These are phyloP conservation scores for Pocota personata DNA, from an alignment of 2,888 invertebrate species.

Conservation along the genomic window DNA sequence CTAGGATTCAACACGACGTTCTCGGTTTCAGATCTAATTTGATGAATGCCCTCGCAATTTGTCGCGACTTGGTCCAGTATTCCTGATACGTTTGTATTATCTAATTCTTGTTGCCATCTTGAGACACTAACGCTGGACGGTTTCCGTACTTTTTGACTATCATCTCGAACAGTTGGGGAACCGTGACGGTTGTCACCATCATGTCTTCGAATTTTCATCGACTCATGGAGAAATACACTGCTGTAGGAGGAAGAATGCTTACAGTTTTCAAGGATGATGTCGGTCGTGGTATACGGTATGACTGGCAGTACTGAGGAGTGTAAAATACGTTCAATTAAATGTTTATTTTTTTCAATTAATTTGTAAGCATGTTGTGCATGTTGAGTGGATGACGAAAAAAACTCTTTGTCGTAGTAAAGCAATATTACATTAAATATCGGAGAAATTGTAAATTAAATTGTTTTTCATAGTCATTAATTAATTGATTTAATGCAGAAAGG, in stretches of 20 bases:
- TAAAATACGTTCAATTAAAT: constrained; percentile 1
- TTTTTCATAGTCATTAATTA: neutral
- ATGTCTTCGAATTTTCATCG: constrained; percentile 86
- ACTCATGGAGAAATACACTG: constrained; percentile 85
- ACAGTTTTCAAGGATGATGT: constrained; percentile 77
- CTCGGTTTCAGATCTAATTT: constrained; percentile 89
- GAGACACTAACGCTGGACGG: constrained; percentile 86
- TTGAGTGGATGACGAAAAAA: neutral
- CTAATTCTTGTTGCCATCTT: constrained; percentile 84
- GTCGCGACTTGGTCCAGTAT: constrained; percentile 88
- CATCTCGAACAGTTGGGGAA: constrained; percentile 87
- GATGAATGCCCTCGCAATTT: constrained; percentile 91
- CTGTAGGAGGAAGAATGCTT: constrained; percentile 85
- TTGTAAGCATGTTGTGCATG: neutral
- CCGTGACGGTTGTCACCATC: constrained; percentile 86
- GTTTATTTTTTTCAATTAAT: constrained; percentile 1
- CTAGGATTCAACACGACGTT: constrained; percentile 92
- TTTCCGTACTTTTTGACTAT: constrained; percentile 86
- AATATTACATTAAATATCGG: neutral
- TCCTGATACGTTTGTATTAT: constrained; percentile 87
- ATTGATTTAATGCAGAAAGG: neutral
- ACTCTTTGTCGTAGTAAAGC: neutral
- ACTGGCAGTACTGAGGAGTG: neutral
- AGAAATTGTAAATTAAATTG: neutral
- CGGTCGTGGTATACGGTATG: neutral